phyloP scores from a whole-genome alignment of 2,888 invertebrate genomes.

The Lithosia quadra region DNA sequence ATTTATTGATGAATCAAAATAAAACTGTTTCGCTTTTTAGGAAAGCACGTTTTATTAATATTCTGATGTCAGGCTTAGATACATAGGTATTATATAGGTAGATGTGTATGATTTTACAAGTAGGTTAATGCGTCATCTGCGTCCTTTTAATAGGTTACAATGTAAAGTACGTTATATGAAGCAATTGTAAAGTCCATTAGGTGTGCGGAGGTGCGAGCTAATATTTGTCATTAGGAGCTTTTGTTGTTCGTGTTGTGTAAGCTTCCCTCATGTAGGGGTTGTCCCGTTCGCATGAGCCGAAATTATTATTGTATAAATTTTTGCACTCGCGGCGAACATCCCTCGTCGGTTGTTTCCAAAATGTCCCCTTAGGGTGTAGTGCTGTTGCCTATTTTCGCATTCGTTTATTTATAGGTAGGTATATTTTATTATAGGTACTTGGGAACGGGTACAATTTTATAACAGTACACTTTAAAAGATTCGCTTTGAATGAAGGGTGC shows the following conservation, averaged over 20 bases:
- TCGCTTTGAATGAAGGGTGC: slow-evolving; percentile 30
- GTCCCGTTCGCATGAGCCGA: slow-evolving; percentile 68
- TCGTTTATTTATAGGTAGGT: slow-evolving; percentile 22
- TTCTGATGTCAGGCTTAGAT: not conserved
- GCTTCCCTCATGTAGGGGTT: slow-evolving; percentile 64
- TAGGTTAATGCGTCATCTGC: slow-evolving; percentile 62
- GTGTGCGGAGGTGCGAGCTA: slow-evolving; percentile 70
- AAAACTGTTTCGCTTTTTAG: not conserved
- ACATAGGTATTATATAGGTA: not conserved
- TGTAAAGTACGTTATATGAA: slow-evolving; percentile 65
- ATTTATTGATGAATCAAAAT: slow-evolving; percentile 17
- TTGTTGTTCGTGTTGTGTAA: slow-evolving; percentile 72
- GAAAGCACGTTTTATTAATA: too few relatives aligned
- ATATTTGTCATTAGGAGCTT: slow-evolving; percentile 83
- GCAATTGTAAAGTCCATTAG: slow-evolving; percentile 83
- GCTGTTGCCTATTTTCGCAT: slow-evolving; percentile 35
- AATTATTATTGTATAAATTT: slow-evolving; percentile 79
- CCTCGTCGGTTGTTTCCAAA: slow-evolving; percentile 67
- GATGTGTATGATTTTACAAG: slow-evolving; percentile 46
- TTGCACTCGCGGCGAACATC: slow-evolving; percentile 68
- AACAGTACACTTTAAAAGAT: slow-evolving; percentile 21
- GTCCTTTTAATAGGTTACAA: slow-evolving; percentile 68
- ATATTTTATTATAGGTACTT: slow-evolving; percentile 26
- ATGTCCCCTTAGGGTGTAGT: slow-evolving; percentile 76
- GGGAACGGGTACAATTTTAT: slow-evolving; percentile 14